Evolutionary conservation across 2,797 vertebrate species (phyloP), one percentile per base, ranked within the genome.

Genomic region (Danio tinwini): DNA sequence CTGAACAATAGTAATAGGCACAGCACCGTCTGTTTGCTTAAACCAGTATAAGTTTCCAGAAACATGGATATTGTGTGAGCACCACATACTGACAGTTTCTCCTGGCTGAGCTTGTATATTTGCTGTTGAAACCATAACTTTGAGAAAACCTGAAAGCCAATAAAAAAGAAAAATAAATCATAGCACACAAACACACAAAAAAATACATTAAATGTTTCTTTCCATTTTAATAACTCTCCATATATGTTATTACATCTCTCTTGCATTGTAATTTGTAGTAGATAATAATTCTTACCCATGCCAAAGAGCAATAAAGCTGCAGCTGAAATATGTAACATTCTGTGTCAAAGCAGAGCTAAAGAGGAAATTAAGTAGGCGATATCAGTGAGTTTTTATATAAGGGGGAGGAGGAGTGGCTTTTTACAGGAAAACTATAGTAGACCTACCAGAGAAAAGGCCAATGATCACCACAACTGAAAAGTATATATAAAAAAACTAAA

Each of bases 351-450:
- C 71, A 61, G 19, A 49, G 13, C 4, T 61, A 42, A 74, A 74
- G 6, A 61, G 71, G 71, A 74, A 74, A 59, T 74, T 59, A 73
- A 61, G 71, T 61, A 71, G 71, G 71, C 1, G 53, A 73, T 61
- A 47, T 73, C 19, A 58, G 7, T 47, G 70, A 29, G 21, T 59
- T 72, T 72, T 61, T 74, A 47, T 39, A 61, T n/a, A 61, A n/a
- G n/a, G 3, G 59, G 44, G 9, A 59, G 70, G 52, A 47, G 64
- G 64, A 61, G 71, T 59, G 71, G 56, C 56, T 13, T 47, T 74
- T 47, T 5, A 12, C 19, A 29, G 40, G 42, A 29, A 12, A 49
- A 47, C 11, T 9, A 55, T 56, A 3, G 5, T 21, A 55, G 52
- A 56, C 39, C 52, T 42, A 44, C 40, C 50, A 44, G 0, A 42